Evolutionary conservation across 2,113 vertebrate species (phyloP).

Genomic region (Psephotus haematonotus): DNA sequence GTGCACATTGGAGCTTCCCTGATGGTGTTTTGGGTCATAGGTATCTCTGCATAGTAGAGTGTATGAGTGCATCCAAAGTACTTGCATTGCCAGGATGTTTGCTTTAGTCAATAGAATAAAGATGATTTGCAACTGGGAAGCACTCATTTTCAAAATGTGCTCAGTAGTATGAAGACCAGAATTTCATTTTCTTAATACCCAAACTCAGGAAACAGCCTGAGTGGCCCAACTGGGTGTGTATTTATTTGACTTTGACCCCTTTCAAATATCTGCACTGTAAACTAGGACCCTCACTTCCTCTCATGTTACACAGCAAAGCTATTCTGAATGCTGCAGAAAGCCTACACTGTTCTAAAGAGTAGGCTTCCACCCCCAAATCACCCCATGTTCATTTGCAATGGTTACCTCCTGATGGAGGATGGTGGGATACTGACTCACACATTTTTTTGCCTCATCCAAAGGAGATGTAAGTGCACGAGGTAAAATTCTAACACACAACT

Average conservation of each 20-base stretch:
- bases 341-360: background rate
- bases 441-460: accelerated
- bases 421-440: background rate
- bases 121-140: background rate
- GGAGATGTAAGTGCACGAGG: background rate
- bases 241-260: background rate
- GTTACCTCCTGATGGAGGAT: background rate
- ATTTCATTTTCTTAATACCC: background rate
- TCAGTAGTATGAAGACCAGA: background rate
- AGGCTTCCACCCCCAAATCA: background rate
- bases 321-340: background rate
- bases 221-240: background rate
- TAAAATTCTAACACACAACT: background rate
- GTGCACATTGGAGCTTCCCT: background rate
- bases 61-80: background rate
- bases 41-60: background rate
- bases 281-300: background rate
- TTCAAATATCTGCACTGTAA: background rate
- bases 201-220: background rate
- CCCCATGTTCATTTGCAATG: background rate
- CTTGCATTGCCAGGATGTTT: accelerated
- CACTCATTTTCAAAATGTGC: background rate
- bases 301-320: background rate
- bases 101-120: background rate
- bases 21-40: accelerated